Conservation (phyloP, 2,113 vertebrate genomes). For the Leucoraja erinaceus region DNA sequence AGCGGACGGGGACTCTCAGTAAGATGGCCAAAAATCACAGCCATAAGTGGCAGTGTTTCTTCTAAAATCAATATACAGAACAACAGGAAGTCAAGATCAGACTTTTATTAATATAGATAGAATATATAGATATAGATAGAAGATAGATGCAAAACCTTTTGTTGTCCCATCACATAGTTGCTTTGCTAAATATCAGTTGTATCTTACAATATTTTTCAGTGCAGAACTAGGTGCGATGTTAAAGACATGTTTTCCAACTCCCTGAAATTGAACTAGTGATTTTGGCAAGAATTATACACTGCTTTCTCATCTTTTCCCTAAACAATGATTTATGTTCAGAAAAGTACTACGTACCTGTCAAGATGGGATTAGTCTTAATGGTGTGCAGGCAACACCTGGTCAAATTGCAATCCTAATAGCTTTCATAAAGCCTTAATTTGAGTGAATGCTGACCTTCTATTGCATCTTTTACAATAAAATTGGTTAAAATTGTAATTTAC, state of each 20-base stretch:
- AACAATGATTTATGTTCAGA: not conserved
- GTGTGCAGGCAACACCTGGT: no score
- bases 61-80: no score
- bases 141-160: not conserved
- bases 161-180: not conserved
- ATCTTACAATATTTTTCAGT: not conserved
- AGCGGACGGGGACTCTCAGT: no score
- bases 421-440: not conserved
- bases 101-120: no score
- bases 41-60: no score
- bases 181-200: not conserved
- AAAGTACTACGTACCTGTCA: not conserved
- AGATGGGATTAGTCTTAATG: not conserved
- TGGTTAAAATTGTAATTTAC: not conserved
- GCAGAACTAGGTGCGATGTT: not conserved
- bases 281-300: not conserved
- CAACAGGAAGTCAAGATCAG: no score
- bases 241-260: not conserved
- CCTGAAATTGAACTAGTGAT: no score
- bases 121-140: no score
- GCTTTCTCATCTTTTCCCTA: not conserved
- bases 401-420: not conserved
- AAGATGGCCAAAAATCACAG: no score
- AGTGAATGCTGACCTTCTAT: not conserved
- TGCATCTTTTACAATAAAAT: slow-evolving; percentile 11